phyloP scores from a whole-genome alignment of 2,113 vertebrate genomes.

The Phalacrocorax carbo region DNA sequence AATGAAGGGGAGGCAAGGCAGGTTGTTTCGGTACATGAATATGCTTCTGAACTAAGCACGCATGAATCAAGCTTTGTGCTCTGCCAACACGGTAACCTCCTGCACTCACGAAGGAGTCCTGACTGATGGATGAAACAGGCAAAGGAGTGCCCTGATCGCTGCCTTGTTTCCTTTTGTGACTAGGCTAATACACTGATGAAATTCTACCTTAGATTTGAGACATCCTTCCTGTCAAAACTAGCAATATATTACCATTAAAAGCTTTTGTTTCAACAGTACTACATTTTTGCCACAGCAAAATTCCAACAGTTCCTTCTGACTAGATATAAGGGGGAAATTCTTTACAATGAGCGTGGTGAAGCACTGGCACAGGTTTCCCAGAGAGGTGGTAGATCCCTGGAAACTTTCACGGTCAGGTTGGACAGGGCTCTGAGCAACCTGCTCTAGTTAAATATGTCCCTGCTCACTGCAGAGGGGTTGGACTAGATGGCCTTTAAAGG shows the following conservation, averaged over 20 bases:
- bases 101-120: not conserved
- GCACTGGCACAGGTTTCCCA: not conserved
- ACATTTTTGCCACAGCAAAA: not conserved
- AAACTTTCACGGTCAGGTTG: not conserved
- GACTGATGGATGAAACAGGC: not conserved
- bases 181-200: not conserved
- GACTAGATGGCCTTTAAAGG: not conserved
- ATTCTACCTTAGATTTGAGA: not conserved
- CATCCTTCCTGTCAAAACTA: not conserved
- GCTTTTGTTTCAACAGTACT: not conserved
- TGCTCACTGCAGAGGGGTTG: not conserved
- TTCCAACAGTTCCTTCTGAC: not conserved
- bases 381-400: not conserved
- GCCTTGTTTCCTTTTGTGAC: not conserved
- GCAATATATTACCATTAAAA: not conserved
- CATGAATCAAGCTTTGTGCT: not conserved
- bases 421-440: not conserved
- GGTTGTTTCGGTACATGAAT: not conserved
- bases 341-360: fast-evolving
- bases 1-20: not conserved
- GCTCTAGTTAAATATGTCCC: not conserved
- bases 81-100: not conserved
- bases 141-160: not conserved
- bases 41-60: not conserved
- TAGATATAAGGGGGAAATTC: not conserved